Base-by-base conservation (phyloP, 2,113 vertebrate species). In the Dinomys branickii region DNA sequence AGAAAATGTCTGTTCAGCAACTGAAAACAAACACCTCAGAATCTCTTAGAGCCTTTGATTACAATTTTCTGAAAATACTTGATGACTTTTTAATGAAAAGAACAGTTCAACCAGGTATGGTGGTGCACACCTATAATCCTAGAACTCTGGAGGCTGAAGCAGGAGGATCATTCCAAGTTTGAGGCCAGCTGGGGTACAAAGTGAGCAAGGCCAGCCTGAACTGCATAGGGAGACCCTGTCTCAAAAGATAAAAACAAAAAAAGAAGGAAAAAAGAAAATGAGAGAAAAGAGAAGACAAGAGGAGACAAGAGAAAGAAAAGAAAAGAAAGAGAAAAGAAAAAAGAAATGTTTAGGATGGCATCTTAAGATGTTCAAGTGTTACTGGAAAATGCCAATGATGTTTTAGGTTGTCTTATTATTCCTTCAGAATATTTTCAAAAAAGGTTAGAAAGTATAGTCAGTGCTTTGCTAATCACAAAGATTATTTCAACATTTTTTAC, bases 1-100 rank as follows among this genome's bases (percentile, higher is more conserved):
- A 91, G 58, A 90, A 85, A 95, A 88, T 33, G 7, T 67, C 65
- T 80, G 28, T 24, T 86, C 90, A 63, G 88, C 12, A 85, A 88
- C 0, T 33, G 47, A 97, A 96, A 85, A 63, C 10, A 88, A 71
- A 26, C 54, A 56, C 84, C 17, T 65, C 63, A 69, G 82, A 67
- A 30, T 9, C 26, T n/a, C 58, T 77, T 33, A 44, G 82, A 88
- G 6, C 63, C 85, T 14, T 7, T 63, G 86, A 33, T 19, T 73
- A 56, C 13, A 77, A 77, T 61, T 69, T 89, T 28, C 6, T 77
- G 65, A 77, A 78, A 33, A 77, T 16, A 75, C 20, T 41, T 41
- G 38, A 73, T 73, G 12, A 73, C 10, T 44, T 44, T 44, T 75
- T 75, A 26, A 44, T 77, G 6, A 30, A 47, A 77, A 16, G 14